These are phyloP conservation scores for Yponomeuta malinellus DNA, from an alignment of 2,888 invertebrate species.

Conservation along the genomic window DNA sequence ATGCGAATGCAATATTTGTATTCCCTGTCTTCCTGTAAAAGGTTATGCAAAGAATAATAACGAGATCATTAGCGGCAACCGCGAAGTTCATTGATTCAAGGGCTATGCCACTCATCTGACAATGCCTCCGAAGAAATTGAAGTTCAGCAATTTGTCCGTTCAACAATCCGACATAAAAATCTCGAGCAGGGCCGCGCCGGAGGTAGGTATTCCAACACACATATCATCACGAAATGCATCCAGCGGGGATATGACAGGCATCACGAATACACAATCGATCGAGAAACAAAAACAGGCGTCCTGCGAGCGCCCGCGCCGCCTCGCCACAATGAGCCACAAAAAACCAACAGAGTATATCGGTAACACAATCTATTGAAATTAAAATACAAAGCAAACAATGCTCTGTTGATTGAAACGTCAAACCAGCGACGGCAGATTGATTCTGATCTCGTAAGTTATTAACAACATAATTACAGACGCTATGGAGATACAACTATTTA, in stretches of 20 bases:
- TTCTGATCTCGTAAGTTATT: conserved; percentile 63
- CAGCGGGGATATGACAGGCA: conserved; percentile 14
- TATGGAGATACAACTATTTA: conserved; percentile 67
- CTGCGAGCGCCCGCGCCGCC: conserved; percentile 31
- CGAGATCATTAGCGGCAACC: not conserved
- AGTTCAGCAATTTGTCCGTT: conserved; percentile 12
- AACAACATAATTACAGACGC: conserved; percentile 68
- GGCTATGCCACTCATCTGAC: not conserved
- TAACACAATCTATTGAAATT: conserved; percentile 73
- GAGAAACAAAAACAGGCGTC: conserved; percentile 42
- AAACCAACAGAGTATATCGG: conserved; percentile 59
- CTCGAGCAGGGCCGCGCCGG: not conserved
- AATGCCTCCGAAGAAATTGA: not conserved
- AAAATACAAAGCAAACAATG: conserved; percentile 72
- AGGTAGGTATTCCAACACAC: conserved; percentile 11
- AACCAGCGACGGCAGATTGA: conserved; percentile 66
- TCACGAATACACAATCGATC: conserved; percentile 14
- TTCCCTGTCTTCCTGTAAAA: not conserved
- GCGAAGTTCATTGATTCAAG: not conserved
- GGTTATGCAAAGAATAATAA: not conserved
- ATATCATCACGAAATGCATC: conserved; percentile 16
- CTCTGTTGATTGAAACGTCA: conserved; percentile 74
- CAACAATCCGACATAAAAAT: conserved; percentile 9
- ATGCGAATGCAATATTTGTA: conserved; percentile 13
- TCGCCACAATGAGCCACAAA: conserved; percentile 45